phyloP scores from a whole-genome alignment of 2,113 vertebrate species.

The Alethe castanea region DNA sequence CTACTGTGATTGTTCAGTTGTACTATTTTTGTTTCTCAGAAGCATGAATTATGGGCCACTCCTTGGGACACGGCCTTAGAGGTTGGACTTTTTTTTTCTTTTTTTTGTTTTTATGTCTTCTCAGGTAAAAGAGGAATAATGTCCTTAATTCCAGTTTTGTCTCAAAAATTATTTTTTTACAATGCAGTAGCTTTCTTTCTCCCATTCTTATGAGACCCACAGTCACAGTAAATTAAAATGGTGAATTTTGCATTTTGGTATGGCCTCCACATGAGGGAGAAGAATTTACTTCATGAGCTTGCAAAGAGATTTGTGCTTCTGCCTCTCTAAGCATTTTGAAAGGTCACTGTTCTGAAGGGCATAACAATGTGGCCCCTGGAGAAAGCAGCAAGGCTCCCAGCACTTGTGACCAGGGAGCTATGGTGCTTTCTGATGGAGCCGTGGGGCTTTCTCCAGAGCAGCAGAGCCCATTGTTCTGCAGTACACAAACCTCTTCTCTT shows the following conservation, averaged over 20 bases:
- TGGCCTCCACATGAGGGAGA: background rate
- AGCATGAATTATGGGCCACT: background rate
- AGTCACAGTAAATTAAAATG: background rate
- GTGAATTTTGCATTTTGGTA: background rate
- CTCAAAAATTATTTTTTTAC: background rate
- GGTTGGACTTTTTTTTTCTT: background rate
- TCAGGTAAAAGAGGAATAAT: background rate
- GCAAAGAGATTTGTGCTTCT: background rate
- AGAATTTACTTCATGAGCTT: background rate
- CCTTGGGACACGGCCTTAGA: background rate
- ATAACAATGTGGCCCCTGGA: fast-evolving
- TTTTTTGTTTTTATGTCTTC: background rate
- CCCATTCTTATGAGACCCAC: background rate
- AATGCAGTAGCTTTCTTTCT: background rate
- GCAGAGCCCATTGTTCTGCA: background rate
- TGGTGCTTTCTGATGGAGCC: background rate
- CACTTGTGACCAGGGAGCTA: fast-evolving
- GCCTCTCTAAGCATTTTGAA: background rate
- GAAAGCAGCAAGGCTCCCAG: background rate
- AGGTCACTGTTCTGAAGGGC: background rate
- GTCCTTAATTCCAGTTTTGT: background rate
- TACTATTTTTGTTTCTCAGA: constrained; percentile 6
- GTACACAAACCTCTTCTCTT: background rate
- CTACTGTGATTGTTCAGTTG: background rate
- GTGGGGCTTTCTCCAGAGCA: background rate